phyloP scores from a whole-genome alignment of 2,113 vertebrate genomes.

The Toxostoma redivivum region DNA sequence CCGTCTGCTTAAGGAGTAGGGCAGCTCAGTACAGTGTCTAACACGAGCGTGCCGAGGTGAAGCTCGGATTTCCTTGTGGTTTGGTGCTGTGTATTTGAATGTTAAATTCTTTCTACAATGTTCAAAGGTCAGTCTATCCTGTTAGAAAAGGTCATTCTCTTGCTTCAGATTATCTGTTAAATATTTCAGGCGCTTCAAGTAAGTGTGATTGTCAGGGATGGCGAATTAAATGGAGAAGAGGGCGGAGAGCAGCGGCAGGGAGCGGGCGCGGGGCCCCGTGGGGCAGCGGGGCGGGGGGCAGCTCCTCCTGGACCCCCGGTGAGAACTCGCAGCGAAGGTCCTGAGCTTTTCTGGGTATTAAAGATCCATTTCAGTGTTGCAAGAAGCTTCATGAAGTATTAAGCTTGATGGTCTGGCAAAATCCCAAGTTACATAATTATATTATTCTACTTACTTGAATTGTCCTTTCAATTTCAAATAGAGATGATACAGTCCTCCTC shows the following conservation, averaged over 20 bases:
- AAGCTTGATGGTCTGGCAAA: slow-evolving; percentile 15
- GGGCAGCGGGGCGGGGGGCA: neutral
- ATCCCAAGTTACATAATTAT: slow-evolving; percentile 38
- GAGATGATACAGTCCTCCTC: neutral
- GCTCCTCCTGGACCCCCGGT: neutral
- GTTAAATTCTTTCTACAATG: neutral
- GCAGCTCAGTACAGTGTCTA: neutral
- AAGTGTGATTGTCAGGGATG: neutral
- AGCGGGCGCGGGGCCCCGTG: neutral
- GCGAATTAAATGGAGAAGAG: neutral
- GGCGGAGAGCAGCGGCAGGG: neutral
- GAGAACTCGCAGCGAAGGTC: neutral
- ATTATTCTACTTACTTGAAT: slow-evolving; percentile 28
- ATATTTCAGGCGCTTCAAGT: neutral
- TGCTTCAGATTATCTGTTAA: neutral
- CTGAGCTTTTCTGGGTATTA: neutral
- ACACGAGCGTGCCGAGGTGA: neutral
- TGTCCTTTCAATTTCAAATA: slow-evolving; percentile 17
- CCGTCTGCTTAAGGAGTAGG: neutral
- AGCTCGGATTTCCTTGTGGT: neutral
- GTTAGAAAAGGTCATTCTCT: neutral
- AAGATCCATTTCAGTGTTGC: neutral
- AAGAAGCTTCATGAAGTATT: neutral
- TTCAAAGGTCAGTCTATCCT: slow-evolving; percentile 1
- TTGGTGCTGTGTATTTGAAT: neutral